Evolutionary conservation across 2,797 vertebrate genomes (phyloP), one percentile per base, ranked within the genome.

Genomic region (Myotis pilosus): DNA sequence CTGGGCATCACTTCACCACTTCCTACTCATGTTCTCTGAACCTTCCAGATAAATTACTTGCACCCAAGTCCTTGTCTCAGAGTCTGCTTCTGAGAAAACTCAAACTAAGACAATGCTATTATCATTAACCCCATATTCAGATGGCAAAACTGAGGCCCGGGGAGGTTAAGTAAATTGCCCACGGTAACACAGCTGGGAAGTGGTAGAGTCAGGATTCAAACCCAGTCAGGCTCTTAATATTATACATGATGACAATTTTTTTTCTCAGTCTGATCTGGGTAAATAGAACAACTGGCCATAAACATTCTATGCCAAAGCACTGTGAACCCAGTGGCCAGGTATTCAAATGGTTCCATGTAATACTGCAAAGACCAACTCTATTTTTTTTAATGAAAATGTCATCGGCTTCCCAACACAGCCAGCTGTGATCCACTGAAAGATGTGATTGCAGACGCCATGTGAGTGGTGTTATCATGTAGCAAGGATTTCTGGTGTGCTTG

Each of bases 311-410:
- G 28, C 16, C 15, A 28, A 87, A 84, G 6, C 20, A 92, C 89
- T n/a, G 57, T 53, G 62, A 95, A 96, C 96, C 94, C 94, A 78
- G 60, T 72, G 71, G 49, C 95, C 60, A 2, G 0, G 36, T 5
- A 19, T 60, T 90, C 38, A 60, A 79, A n/a, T 6, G 68, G 91
- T 89, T 92, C 68, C 76, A 51, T 20, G 47, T 57, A 79, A 78
- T 55, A 89, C 19, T 8, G 6, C 25, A 44, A 81, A 95, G 90
- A 81, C 0, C 71, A 82, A 68, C 33, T 75, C 68, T 0, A 7
- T 36, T 55, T 96, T 96, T 96, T 96, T 53, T 95, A 97, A 96
- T 75, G 92, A 96, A 96, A 97, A 94, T 38, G 74, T 79, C 91
- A 95, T 74, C 88, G 94, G 81, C 96, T 95, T 38, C 78, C 81